These are phyloP conservation scores for Tokudaia muenninki DNA, from an alignment of 2,797 vertebrate species.

Conservation along the genomic window DNA sequence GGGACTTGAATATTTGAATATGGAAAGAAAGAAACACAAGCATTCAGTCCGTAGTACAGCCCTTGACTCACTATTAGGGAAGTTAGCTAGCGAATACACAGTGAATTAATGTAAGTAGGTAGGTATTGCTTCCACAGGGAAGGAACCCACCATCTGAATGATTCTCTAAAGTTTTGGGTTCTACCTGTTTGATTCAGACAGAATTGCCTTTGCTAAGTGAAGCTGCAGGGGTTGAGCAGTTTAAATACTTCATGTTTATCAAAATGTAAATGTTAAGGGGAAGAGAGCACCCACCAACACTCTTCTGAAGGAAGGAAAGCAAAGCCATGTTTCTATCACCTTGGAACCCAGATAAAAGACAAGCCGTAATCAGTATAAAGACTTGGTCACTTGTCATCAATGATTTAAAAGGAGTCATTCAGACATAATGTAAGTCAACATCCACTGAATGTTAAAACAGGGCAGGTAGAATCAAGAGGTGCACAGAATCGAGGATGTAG, in stretches of 20 bases:
- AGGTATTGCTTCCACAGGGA: background rate
- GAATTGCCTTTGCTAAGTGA: background rate
- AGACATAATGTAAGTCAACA: constrained; percentile 60
- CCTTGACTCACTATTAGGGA: background rate
- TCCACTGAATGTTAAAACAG: constrained; percentile 14
- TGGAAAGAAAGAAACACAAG: background rate
- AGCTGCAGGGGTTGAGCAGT: background rate
- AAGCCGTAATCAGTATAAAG: constrained; percentile 22
- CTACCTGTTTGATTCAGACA: constrained; percentile 25
- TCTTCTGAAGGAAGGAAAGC: background rate
- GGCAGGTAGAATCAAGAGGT: background rate
- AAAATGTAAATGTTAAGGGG: constrained; percentile 53
- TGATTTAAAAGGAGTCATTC: constrained; percentile 50
- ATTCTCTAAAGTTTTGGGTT: background rate
- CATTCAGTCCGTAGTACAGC: background rate
- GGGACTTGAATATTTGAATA: background rate
- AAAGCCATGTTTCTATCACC: constrained; percentile 54
- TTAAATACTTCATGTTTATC: constrained; percentile 36
- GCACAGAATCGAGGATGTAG: background rate
- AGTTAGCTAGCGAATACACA: background rate
- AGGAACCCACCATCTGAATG: background rate
- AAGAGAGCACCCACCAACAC: constrained; percentile 8
- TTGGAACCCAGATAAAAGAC: constrained; percentile 62
- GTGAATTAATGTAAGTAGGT: background rate
- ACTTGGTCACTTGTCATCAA: constrained; percentile 58